phyloP scores from a whole-genome alignment of 2,888 invertebrate species.

The Podabrus alpinus region DNA sequence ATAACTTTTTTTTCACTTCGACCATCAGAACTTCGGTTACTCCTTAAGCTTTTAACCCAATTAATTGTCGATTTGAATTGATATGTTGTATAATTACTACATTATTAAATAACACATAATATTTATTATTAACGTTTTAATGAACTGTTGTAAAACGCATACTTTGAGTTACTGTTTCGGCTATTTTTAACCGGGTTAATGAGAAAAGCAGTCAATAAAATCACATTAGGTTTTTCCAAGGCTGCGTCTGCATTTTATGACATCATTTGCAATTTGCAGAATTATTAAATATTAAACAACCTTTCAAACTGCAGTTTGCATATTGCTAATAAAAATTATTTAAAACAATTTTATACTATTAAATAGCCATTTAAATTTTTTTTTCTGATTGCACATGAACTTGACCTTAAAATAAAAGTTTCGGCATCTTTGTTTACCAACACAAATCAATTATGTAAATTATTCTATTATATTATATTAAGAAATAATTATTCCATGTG shows the following conservation, averaged over 20 bases:
- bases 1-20: background rate
- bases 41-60: background rate
- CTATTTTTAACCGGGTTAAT: background rate
- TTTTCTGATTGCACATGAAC: background rate
- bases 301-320: background rate
- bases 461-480: too few species aligned
- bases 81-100: background rate
- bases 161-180: background rate
- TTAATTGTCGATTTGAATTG: background rate
- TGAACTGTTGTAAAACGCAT: background rate
- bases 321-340: too few species aligned
- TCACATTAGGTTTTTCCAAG: background rate
- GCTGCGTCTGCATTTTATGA: background rate
- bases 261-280: background rate
- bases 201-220: background rate
- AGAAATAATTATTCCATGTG: background rate
- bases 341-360: too few species aligned
- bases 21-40: background rate
- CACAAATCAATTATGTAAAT: background rate
- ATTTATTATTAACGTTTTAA: background rate
- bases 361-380: background rate
- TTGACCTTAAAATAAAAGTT: background rate
- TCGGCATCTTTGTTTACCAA: background rate
- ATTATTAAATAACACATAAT: background rate
- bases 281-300: background rate